Evolutionary conservation across 92 coral and sea anemone genomes (phyloP), one percentile per base, ranked within the genome.

Genomic region (Epizoanthus illoricatus): DNA sequence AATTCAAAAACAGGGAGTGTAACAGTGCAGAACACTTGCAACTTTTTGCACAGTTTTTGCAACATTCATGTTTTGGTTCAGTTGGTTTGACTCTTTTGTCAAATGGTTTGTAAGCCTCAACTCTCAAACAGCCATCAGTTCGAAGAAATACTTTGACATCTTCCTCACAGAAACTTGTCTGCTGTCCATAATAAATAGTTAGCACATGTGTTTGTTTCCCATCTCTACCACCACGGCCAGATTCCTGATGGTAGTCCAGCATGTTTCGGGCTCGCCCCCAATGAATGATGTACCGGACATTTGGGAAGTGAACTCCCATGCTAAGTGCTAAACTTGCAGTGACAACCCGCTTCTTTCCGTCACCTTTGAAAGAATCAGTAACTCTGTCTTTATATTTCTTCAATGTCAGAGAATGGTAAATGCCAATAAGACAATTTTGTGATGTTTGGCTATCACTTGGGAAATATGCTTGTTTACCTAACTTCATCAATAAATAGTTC

Each of bases 41-140:
- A 3, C 4, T 33, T 59, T 24, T 64, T 63, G 86, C 79, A 82
- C 91, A 91, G 43, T 73, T 76, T 16, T 45, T 17, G 68, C 88
- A 91, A 68, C 88, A 91, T n/a, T 81, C 87, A 70, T 88, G 91
- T n/a, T 12, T 52, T 0, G 85, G 73, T 9, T 23, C 58, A 13
- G 67, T 9, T 12, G 94, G 84, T 12, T 23, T 21, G 8, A 88
- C 80, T 20, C 21, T 79, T 12, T 42, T 20, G 47, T 91, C 94
- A 73, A 91, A 76, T 20, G 94, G 79, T 62, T 75, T 80, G 74
- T 84, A 90, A 9, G 85, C 86, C 4, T 81, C 89, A 49, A 91
- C 88, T n/a, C 90, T 43, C 59, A 67, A 80, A 58, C 94, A 86
- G 18, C 84, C 92, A 24, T 61, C 63, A 12, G 90, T 55, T 33